A percentile compares a stretch with the other conserved stretches of the same genome.
Conservation (phyloP, 2,113 vertebrate genomes). For the Oncorhynchus kisutch region DNA sequence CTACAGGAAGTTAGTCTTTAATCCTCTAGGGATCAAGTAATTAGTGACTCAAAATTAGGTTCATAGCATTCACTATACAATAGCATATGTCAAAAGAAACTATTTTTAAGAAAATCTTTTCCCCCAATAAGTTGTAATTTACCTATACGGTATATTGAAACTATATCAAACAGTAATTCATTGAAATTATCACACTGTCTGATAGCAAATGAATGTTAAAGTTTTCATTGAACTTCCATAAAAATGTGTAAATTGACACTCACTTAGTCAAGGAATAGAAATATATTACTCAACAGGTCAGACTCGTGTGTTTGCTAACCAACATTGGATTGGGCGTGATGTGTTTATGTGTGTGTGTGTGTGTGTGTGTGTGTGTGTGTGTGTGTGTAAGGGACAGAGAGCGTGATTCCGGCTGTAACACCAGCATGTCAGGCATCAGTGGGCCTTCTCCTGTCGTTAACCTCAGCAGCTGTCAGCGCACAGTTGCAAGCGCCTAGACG, state of each 20-base stretch:
- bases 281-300: background rate
- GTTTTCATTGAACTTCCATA: too few relatives aligned
- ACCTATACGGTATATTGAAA: too few relatives aligned
- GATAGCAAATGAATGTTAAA: background rate
- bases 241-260: too few relatives aligned
- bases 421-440: constrained; percentile 13
- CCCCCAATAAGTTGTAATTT: too few relatives aligned
- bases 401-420: constrained; percentile 31
- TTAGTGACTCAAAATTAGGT: background rate
- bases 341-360: background rate
- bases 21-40: background rate
- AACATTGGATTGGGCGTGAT: background rate
- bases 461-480: constrained; percentile 55
- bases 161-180: too few relatives aligned
- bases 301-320: background rate
- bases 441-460: constrained; percentile 52
- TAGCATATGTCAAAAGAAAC: too few relatives aligned
- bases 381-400: constrained; percentile 23
- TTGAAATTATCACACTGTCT: background rate
- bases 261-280: background rate
- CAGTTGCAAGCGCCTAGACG: constrained; percentile 49
- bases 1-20: background rate
- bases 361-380: constrained; percentile 7
- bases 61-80: too few relatives aligned
- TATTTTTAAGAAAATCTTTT: too few relatives aligned